These are phyloP conservation scores for Galeopsomyia nigrocyanea DNA, from an alignment of 2,888 invertebrate species.

Conservation along the genomic window DNA sequence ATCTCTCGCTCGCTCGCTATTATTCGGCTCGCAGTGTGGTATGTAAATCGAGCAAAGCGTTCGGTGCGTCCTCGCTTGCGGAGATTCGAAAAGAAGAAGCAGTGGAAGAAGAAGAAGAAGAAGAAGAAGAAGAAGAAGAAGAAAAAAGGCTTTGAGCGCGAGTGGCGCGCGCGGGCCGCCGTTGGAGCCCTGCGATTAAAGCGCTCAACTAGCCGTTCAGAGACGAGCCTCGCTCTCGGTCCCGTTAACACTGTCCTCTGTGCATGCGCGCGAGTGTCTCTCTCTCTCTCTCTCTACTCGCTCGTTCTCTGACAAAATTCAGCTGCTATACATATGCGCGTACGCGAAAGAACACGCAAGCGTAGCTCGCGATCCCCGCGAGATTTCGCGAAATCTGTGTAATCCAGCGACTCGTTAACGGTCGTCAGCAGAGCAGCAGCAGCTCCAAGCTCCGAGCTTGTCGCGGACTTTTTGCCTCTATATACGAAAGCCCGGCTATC, in stretches of 20 bases:
- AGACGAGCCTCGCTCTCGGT: constrained; percentile 38
- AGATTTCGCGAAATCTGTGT: constrained; percentile 38
- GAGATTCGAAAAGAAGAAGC: no score
- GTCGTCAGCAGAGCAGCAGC: background rate
- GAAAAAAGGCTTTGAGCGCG: no score
- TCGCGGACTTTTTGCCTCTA: background rate
- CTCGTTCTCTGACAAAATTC: no score
- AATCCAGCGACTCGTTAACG: constrained; percentile 20
- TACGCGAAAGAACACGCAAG: background rate
- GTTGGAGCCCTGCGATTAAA: constrained; percentile 56
- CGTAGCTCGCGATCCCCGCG: background rate
- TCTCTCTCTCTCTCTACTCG: no score
- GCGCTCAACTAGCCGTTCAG: constrained; percentile 62
- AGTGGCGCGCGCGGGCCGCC: constrained; percentile 49
- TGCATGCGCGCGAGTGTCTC: background rate
- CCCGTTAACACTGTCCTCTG: constrained; percentile 47
- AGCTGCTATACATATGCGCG: background rate
- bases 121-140: no score
- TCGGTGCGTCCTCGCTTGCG: no score
- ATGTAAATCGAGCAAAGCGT: no score
- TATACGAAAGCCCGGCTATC: background rate
- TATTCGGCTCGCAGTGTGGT: no score
- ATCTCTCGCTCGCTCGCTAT: no score
- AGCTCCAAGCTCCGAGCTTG: no score
- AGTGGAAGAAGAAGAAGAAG: no score